Evolutionary conservation across 1,140 invertebrate species (phyloP).

Genomic region (Phortica variegata): DNA sequence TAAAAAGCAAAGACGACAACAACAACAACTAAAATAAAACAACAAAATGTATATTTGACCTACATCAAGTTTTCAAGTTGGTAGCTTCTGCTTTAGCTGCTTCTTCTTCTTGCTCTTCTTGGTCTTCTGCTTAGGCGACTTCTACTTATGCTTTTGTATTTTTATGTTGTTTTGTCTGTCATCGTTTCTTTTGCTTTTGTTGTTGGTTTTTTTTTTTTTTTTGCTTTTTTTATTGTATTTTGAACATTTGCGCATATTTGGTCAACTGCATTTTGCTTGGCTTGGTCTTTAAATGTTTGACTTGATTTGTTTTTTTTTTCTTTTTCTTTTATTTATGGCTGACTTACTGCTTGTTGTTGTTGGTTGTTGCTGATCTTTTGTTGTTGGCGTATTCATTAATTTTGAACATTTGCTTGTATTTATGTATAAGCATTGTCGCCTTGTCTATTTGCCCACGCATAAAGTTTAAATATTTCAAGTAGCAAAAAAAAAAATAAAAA

Average conservation of each 20-base stretch:
- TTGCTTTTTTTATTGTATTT: neutral
- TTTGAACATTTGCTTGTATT: conserved; percentile 34
- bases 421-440: conserved; percentile 20
- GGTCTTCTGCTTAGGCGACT: too few relatives aligned
- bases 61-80: conserved; percentile 55
- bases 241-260: conserved; percentile 50
- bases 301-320: neutral
- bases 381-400: conserved; percentile 49
- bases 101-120: too few relatives aligned
- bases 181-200: conserved; percentile 20
- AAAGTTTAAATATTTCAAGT: too few relatives aligned
- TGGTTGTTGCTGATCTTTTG: too few relatives aligned
- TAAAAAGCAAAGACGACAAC: too few relatives aligned
- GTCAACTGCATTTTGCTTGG: conserved; percentile 41
- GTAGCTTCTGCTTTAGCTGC: too few relatives aligned
- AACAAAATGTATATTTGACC: conserved; percentile 34
- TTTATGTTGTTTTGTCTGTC: conserved; percentile 23
- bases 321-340: too few relatives aligned
- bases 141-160: too few relatives aligned
- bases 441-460: conserved; percentile 34
- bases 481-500: too few relatives aligned
- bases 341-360: conserved; percentile 43
- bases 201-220: conserved; percentile 18
- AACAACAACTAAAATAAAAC: conserved; percentile 14
- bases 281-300: too few relatives aligned